phyloP scores from a whole-genome alignment of 2,113 vertebrate species.

The Calidris pygmaea region DNA sequence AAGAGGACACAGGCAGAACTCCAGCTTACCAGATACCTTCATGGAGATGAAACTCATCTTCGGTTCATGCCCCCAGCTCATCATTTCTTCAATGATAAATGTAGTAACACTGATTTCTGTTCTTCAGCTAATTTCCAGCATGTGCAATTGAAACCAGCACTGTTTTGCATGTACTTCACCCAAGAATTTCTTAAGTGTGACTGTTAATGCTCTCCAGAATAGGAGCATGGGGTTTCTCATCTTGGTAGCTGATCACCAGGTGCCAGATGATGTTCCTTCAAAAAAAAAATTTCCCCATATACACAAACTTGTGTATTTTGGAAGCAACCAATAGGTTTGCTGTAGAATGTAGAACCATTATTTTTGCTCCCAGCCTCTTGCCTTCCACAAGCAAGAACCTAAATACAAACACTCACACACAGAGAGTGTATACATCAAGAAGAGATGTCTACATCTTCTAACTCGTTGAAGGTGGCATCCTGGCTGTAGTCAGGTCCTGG shows the following conservation, averaged over 20 bases:
- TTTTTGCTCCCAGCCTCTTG: background rate
- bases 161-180: background rate
- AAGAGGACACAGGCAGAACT: background rate
- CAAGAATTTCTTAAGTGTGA: background rate
- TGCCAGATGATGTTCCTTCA: background rate
- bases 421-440: background rate
- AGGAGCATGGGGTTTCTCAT: background rate
- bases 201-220: background rate
- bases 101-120: background rate
- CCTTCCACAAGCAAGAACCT: background rate
- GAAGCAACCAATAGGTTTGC: background rate
- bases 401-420: background rate
- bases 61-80: background rate
- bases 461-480: background rate
- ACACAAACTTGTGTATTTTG: background rate
- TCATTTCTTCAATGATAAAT: background rate
- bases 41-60: background rate
- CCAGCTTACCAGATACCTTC: background rate
- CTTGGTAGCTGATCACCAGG: background rate
- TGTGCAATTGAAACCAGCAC: background rate
- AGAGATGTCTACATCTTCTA: background rate
- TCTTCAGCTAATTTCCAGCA: background rate
- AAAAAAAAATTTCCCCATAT: background rate
- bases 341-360: background rate
- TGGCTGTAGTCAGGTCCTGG: background rate